A percentile compares a stretch with the other conserved stretches of the same genome.
These are phyloP conservation scores for Petrolisthes cinctipes DNA, from an alignment of 2,888 invertebrate species.

Conservation along the genomic window DNA sequence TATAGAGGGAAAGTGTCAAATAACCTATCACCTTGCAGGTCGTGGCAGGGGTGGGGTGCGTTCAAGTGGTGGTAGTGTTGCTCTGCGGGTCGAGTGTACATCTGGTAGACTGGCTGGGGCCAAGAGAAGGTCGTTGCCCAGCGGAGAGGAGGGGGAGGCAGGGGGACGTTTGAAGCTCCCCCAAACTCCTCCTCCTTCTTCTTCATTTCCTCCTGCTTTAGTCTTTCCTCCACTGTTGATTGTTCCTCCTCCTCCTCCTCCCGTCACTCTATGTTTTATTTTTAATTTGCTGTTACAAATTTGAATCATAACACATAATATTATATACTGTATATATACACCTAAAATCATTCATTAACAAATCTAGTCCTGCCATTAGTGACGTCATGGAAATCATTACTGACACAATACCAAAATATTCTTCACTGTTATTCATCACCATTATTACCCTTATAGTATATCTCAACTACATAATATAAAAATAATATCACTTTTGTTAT, in stretches of 20 bases:
- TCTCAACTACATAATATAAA: too few relatives aligned
- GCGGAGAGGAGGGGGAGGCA: slow-evolving; percentile 32
- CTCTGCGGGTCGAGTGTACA: slow-evolving; percentile 31
- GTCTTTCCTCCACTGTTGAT: not conserved
- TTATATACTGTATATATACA: too few relatives aligned
- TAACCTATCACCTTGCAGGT: slow-evolving; percentile 51
- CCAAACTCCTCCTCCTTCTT: slow-evolving; percentile 29
- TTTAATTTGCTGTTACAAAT: too few relatives aligned
- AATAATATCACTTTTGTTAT: too few relatives aligned
- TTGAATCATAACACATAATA: not conserved
- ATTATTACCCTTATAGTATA: too few relatives aligned
- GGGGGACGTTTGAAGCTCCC: slow-evolving; percentile 18
- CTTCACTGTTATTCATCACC: too few relatives aligned
- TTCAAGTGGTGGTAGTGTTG: slow-evolving; percentile 51
- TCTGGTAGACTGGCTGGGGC: slow-evolving; percentile 51
- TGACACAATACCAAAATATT: too few relatives aligned
- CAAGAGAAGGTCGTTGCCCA: slow-evolving; percentile 32
- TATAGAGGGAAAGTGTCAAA: not conserved
- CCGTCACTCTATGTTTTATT: not conserved
- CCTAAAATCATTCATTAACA: too few relatives aligned
- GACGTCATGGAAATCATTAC: too few relatives aligned
- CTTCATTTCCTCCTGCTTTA: not conserved
- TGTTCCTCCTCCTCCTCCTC: slow-evolving; percentile 18
- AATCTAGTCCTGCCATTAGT: too few relatives aligned
- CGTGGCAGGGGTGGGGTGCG: slow-evolving; percentile 52